Conservation (phyloP, 1,140 invertebrate genomes). For the Archivesica marissinica region DNA sequence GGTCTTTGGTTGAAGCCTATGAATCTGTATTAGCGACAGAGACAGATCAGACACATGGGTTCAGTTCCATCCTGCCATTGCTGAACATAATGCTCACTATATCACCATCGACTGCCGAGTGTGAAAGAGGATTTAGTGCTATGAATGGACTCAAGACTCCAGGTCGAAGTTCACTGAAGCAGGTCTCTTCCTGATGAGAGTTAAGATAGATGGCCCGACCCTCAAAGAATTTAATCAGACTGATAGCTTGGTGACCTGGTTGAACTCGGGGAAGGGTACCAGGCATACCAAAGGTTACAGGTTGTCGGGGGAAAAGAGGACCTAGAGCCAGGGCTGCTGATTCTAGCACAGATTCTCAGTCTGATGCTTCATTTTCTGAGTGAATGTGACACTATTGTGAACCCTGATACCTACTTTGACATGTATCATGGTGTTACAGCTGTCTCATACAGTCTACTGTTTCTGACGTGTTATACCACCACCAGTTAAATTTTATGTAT, state of each 20-base stretch:
- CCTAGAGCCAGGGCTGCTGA: neutral
- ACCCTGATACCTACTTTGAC: too few relatives aligned
- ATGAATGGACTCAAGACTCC: conserved; percentile 47
- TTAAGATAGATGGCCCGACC: conserved; percentile 11
- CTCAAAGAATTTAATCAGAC: neutral
- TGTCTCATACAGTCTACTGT: too few relatives aligned
- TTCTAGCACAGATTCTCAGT: neutral
- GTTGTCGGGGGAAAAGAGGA: neutral
- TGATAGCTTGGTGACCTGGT: neutral
- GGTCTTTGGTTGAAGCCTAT: neutral
- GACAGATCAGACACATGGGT: neutral
- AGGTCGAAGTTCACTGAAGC: neutral
- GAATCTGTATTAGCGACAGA: neutral
- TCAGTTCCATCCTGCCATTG: neutral
- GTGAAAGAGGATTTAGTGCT: conserved; percentile 54
- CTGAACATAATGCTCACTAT: conserved; percentile 39
- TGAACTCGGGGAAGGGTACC: neutral
- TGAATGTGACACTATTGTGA: neutral
- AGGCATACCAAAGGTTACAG: conserved; percentile 22
- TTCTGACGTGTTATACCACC: too few relatives aligned
- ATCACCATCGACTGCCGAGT: conserved; percentile 46
- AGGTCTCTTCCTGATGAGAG: conserved; percentile 27
- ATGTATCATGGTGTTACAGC: too few relatives aligned
- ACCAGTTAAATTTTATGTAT: too few relatives aligned
- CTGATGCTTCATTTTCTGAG: neutral